Evolutionary conservation across 2,888 invertebrate genomes (phyloP).

Genomic region (Hermodice carunculata): DNA sequence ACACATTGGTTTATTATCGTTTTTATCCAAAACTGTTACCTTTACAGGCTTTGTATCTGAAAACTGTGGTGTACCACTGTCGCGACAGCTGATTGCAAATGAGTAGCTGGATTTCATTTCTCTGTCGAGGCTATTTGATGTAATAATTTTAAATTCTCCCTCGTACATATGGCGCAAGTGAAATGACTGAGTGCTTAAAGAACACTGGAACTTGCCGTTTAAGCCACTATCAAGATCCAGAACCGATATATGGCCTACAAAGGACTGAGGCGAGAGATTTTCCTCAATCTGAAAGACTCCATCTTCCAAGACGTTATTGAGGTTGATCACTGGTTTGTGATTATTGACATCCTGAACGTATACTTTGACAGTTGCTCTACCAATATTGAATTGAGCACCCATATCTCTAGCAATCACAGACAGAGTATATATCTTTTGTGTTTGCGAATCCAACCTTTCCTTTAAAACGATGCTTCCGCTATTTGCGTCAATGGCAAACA

Average conservation of each 20-base stretch:
- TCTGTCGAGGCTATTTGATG: conserved; percentile 27
- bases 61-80: conserved; percentile 25
- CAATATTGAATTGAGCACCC: conserved; percentile 11
- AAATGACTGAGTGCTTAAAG: conserved; percentile 14
- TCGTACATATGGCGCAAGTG: conserved; percentile 12
- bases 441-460: conserved; percentile 29
- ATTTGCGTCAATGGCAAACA: conserved; percentile 28
- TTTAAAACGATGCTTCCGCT: conserved; percentile 33
- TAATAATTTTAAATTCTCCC: conserved; percentile 33
- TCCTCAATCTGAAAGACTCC: conserved; percentile 30
- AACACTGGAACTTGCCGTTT: conserved; percentile 13
- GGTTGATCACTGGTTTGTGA: conserved; percentile 28
- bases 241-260: conserved; percentile 18
- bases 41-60: conserved; percentile 78
- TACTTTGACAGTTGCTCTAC: conserved; percentile 27
- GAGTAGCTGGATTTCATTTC: conserved; percentile 17
- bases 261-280: conserved; percentile 15
- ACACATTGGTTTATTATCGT: conserved; percentile 67
- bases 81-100: conserved; percentile 28
- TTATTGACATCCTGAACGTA: conserved; percentile 38
- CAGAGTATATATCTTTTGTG: conserved; percentile 12
- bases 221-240: conserved; percentile 15
- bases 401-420: conserved; percentile 26
- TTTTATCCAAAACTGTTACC: conserved; percentile 84
- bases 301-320: conserved; percentile 25